Evolutionary conservation across 2,888 invertebrate genomes (phyloP).

Genomic region (Oxyscelio sp.): DNA sequence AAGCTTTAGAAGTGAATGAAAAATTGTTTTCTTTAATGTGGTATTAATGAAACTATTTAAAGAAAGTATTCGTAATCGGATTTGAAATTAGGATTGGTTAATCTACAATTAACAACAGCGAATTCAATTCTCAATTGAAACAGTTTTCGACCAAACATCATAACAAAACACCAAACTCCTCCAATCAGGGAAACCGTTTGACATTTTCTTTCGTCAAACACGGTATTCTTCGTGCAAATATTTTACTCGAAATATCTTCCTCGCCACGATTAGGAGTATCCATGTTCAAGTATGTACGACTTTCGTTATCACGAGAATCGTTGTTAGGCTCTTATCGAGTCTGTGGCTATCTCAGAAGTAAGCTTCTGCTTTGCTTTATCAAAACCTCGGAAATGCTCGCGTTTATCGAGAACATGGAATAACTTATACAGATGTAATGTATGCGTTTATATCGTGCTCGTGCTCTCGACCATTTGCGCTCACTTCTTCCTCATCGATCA

Average conservation of each 20-base stretch:
- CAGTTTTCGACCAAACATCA: too few relatives aligned
- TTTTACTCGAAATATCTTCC: conserved; percentile 45
- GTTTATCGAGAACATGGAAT: conserved; percentile 56
- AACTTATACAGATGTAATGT: conserved; percentile 41
- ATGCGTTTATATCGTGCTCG: conserved; percentile 38
- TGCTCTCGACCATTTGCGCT: not conserved
- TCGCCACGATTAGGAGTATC: conserved; percentile 57
- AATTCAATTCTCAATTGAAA: too few relatives aligned
- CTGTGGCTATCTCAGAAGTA: conserved; percentile 45
- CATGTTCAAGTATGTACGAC: conserved; percentile 31
- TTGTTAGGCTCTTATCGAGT: conserved; percentile 55
- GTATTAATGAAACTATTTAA: too few relatives aligned
- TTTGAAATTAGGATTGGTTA: too few relatives aligned
- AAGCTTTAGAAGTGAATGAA: too few relatives aligned
- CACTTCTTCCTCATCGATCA: conserved; percentile 16
- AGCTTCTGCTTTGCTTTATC: conserved; percentile 62
- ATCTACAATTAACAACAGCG: too few relatives aligned
- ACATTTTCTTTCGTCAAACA: conserved; percentile 37
- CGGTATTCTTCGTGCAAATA: conserved; percentile 30
- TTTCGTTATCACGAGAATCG: conserved; percentile 54
- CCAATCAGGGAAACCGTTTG: too few relatives aligned
- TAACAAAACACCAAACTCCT: too few relatives aligned
- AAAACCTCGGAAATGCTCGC: conserved; percentile 65
- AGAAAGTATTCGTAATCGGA: too few relatives aligned
- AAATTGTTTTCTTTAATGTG: too few relatives aligned